Percentiles rank a stretch among this genome's conserved stretches.
Conservation (phyloP, 2,888 invertebrate genomes). For the Macrosoma leucophasiata region DNA sequence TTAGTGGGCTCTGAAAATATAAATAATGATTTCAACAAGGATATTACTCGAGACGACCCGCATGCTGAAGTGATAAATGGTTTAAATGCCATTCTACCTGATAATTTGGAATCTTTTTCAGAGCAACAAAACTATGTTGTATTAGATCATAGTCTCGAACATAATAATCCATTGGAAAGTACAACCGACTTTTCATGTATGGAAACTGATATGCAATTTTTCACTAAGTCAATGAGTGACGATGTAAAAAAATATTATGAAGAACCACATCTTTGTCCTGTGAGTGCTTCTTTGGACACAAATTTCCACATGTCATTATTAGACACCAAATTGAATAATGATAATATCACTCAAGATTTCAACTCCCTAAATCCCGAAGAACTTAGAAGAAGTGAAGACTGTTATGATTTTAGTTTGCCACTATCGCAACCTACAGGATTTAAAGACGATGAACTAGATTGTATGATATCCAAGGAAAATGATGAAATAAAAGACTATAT, state of each 20-base stretch:
- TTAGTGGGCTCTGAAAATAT: constrained; percentile 50
- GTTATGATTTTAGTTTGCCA: constrained; percentile 60
- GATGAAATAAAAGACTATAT: constrained; percentile 40
- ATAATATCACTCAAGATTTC: constrained; percentile 49
- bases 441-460: constrained; percentile 58
- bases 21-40: constrained; percentile 44
- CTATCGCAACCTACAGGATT: constrained; percentile 54
- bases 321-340: constrained; percentile 49
- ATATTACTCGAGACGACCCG: constrained; percentile 39
- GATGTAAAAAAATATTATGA: constrained; percentile 68
- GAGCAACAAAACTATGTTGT: constrained; percentile 64
- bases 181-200: constrained; percentile 62
- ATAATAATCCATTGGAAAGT: constrained; percentile 46
- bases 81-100: constrained; percentile 58
- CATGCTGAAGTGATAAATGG: constrained; percentile 59
- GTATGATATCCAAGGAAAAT: constrained; percentile 53
- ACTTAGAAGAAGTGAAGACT: constrained; percentile 53
- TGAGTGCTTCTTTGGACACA: constrained; percentile 53
- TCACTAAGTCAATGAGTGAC: constrained; percentile 67
- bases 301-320: constrained; percentile 61
- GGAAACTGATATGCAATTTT: constrained; percentile 67
- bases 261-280: constrained; percentile 60
- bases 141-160: constrained; percentile 50
- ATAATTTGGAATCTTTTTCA: constrained; percentile 58
- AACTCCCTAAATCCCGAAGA: constrained; percentile 53